These are phyloP conservation scores for Apaloderma vittatum DNA, from an alignment of 2,113 vertebrate species.

Conservation along the genomic window DNA sequence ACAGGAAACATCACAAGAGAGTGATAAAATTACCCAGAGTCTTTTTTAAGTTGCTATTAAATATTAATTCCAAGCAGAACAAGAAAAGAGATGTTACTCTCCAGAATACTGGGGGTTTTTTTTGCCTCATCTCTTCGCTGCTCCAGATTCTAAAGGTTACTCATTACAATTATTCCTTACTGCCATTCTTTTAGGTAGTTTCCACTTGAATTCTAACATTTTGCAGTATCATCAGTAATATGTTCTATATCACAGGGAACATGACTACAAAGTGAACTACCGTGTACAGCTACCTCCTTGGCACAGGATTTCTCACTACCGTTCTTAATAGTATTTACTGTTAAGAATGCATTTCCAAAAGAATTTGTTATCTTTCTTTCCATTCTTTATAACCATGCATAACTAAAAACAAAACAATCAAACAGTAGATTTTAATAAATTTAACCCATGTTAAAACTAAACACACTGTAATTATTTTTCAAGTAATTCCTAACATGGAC, in stretches of 20 bases:
- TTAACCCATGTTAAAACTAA: background rate
- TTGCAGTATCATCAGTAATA: background rate
- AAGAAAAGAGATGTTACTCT: background rate
- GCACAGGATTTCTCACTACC: background rate
- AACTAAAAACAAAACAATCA: background rate
- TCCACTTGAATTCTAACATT: background rate
- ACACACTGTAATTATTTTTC: background rate
- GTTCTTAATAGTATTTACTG: background rate
- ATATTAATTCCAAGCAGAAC: background rate
- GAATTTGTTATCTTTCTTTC: background rate
- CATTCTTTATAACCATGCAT: background rate
- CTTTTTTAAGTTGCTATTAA: background rate
- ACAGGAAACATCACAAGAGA: background rate
- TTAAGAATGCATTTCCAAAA: background rate
- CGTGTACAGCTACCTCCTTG: background rate
- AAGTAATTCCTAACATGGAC: background rate
- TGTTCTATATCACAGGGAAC: background rate
- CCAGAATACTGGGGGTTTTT: background rate
- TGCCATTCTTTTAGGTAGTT: background rate
- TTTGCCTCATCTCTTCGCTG: background rate
- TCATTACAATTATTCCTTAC: background rate
- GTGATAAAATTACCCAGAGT: background rate
- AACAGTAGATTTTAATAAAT: background rate
- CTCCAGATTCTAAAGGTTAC: background rate
- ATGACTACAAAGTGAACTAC: background rate